These are phyloP conservation scores for Lasioglossum pauxillum DNA, from an alignment of 2,888 invertebrate genomes.

Conservation along the genomic window DNA sequence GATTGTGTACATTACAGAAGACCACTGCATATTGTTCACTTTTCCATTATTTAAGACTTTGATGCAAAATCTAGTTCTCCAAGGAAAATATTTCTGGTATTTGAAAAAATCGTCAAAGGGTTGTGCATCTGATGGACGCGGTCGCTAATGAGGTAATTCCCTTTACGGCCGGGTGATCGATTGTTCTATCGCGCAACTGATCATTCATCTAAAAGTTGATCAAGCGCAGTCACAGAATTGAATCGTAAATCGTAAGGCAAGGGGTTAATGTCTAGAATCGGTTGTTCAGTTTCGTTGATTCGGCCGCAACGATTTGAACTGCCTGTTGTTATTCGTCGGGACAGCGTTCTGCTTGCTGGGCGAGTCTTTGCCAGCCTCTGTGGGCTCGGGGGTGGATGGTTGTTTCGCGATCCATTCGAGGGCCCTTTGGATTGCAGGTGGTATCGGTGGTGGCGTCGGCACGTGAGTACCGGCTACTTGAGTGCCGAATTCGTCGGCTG, in stretches of 20 bases:
- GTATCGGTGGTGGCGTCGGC: slow-evolving; percentile 82
- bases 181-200: background rate
- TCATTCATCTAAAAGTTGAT: background rate
- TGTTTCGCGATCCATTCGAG: slow-evolving; percentile 83
- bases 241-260: background rate
- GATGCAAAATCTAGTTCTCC: background rate
- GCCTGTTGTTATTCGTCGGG: slow-evolving; percentile 49
- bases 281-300: slow-evolving; percentile 61
- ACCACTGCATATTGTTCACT: background rate
- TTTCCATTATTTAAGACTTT: background rate
- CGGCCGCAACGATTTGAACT: slow-evolving; percentile 48
- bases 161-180: background rate
- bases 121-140: background rate
- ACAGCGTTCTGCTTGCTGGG: slow-evolving; percentile 64
- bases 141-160: background rate
- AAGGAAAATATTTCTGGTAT: background rate
- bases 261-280: slow-evolving; percentile 18
- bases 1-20: too few relatives aligned
- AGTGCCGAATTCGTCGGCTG: slow-evolving; percentile 82
- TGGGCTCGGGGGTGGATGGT: slow-evolving; percentile 78
- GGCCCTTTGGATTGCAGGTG: slow-evolving; percentile 81
- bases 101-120: background rate
- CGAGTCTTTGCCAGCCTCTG: slow-evolving; percentile 47
- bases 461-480: slow-evolving; percentile 81
- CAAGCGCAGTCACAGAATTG: background rate